Evolutionary conservation across 1,140 invertebrate species (phyloP).

Genomic region (Aphidius gifuensis): DNA sequence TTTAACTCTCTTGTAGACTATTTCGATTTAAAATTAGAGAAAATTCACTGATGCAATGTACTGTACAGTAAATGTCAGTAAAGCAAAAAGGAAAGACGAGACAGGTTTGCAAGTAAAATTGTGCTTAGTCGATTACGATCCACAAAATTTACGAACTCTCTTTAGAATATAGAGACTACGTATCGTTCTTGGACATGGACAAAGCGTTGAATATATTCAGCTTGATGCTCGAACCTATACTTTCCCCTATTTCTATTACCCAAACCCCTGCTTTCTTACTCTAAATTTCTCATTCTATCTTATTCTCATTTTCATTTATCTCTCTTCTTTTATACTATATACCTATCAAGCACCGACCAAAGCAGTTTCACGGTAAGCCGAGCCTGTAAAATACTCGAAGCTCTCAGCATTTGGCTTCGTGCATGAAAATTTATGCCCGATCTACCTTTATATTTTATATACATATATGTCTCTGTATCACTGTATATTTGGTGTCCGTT

Average conservation of each 20-base stretch:
- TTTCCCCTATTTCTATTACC: neutral
- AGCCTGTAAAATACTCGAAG: constrained; percentile 22
- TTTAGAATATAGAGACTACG: constrained; percentile 21
- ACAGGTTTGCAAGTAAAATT: constrained; percentile 4
- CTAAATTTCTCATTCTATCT: neutral
- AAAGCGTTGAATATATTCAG: constrained; percentile 20
- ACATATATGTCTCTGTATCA: neutral
- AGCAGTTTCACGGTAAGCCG: constrained; percentile 19
- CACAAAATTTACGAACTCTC: constrained; percentile 23
- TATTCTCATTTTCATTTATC: neutral
- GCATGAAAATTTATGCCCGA: constrained; percentile 22
- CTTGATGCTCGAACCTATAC: neutral
- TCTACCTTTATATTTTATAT: constrained; percentile 5
- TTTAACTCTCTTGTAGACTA: neutral
- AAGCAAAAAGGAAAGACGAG: too few species aligned
- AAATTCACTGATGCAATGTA: too few species aligned
- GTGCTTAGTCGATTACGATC: constrained; percentile 20
- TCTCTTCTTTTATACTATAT: too few species aligned
- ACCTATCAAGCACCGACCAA: neutral
- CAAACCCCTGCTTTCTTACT: neutral
- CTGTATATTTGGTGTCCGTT: constrained; percentile 16
- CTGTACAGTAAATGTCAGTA: too few species aligned
- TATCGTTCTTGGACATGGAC: constrained; percentile 23
- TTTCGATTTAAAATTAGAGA: too few species aligned
- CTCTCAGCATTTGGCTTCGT: constrained; percentile 22